Conservation (phyloP, 2,113 vertebrate genomes). For the Serilophus lunatus region DNA sequence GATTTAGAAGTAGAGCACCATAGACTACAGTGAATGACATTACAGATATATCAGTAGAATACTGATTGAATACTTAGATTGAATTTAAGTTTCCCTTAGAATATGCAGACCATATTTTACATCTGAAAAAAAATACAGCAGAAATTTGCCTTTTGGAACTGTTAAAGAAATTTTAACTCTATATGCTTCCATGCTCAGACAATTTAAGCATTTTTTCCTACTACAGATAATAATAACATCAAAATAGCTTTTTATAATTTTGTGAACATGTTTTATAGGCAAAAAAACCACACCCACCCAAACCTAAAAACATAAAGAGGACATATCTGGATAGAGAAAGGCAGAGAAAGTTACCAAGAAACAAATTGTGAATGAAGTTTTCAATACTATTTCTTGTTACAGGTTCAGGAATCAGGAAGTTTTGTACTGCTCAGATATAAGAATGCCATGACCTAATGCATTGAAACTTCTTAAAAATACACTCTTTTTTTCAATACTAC, state of each 20-base stretch:
- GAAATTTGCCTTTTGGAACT: not conserved
- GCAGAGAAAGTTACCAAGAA: no score
- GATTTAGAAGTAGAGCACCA: not conserved
- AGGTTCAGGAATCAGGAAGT: not conserved
- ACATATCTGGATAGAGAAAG: no score
- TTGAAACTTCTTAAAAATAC: not conserved
- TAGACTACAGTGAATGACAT: not conserved
- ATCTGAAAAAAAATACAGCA: not conserved
- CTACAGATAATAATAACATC: not conserved
- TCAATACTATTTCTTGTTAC: no score
- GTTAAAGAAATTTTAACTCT: not conserved
- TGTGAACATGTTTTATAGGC: not conserved
- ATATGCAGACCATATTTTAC: not conserved
- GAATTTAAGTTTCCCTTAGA: not conserved
- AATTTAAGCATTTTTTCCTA: not conserved
- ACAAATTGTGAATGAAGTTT: no score
- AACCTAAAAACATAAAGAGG: no score
- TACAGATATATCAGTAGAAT: not conserved
- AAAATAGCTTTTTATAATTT: not conserved
- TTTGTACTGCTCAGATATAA: not conserved
- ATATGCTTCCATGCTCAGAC: not conserved
- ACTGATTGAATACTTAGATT: not conserved
- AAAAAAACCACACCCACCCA: not conserved
- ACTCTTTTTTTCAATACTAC: not conserved
- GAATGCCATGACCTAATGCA: not conserved